Conservation (phyloP, 2,113 vertebrate species). For the Podarcis raffonei region DNA sequence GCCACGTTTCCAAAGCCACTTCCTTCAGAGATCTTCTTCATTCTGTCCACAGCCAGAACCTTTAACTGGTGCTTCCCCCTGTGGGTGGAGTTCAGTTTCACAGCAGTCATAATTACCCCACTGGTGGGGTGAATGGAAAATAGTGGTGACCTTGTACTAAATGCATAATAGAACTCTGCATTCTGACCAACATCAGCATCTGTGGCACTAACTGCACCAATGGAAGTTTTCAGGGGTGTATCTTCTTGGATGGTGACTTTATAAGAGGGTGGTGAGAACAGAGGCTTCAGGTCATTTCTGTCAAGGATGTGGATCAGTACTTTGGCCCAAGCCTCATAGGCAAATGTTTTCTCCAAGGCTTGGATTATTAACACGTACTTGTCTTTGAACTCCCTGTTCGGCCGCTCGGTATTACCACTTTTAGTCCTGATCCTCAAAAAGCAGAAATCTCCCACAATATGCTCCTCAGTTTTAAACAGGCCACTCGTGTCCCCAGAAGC, state of each 20-base stretch:
- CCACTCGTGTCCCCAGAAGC: conserved; percentile 83
- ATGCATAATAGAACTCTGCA: conserved; percentile 88
- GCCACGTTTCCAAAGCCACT: conserved; percentile 89
- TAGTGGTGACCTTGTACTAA: conserved; percentile 80
- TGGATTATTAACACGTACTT: conserved; percentile 87
- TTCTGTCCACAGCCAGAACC: conserved; percentile 92
- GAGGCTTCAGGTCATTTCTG: conserved; percentile 93
- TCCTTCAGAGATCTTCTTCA: conserved; percentile 86
- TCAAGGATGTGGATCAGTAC: conserved; percentile 90
- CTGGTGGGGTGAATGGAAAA: conserved; percentile 90
- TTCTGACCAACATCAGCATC: conserved; percentile 93
- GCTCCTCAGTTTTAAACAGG: conserved; percentile 88
- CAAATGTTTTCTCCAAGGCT: conserved; percentile 82
- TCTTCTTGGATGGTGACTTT: conserved; percentile 86
- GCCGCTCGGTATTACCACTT: conserved; percentile 83
- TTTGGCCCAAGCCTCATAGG: conserved; percentile 81
- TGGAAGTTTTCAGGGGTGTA: conserved; percentile 78
- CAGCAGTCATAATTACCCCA: conserved; percentile 82
- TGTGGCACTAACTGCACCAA: conserved; percentile 89
- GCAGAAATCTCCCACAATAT: conserved; percentile 88
- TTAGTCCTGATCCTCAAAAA: conserved; percentile 91
- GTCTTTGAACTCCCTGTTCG: conserved; percentile 93
- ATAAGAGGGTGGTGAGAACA: conserved; percentile 95
- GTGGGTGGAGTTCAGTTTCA: conserved; percentile 84
- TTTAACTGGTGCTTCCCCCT: conserved; percentile 83